Evolutionary conservation across 2,888 invertebrate genomes (phyloP).

Genomic region (Pterostichus madidus): DNA sequence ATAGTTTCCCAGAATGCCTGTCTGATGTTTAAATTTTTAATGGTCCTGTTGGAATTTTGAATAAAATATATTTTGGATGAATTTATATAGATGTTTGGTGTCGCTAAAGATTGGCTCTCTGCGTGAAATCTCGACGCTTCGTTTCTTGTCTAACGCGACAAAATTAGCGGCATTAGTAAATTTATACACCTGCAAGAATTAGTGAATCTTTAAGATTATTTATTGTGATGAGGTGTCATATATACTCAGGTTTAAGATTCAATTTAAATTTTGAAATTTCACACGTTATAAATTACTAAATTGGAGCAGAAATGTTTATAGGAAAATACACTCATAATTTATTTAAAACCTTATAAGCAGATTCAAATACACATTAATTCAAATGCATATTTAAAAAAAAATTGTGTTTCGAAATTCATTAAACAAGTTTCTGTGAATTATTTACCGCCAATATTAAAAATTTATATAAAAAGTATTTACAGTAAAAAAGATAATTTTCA

Average conservation of each 20-base stretch:
- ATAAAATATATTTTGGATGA: slow-evolving; percentile 7
- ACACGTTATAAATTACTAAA: slow-evolving; percentile 2
- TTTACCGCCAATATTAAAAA: too few relatives aligned
- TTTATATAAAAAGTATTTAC: too few relatives aligned
- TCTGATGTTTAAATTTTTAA: slow-evolving; percentile 14
- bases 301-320: neutral
- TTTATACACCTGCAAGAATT: slow-evolving; percentile 1
- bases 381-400: too few relatives aligned
- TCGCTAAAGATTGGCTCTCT: neutral
- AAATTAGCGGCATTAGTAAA: neutral
- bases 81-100: slow-evolving; percentile 11
- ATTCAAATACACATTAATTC: too few relatives aligned
- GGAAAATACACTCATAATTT: too few relatives aligned
- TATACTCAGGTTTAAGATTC: neutral
- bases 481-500: too few relatives aligned
- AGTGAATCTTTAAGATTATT: slow-evolving; percentile 18
- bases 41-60: neutral
- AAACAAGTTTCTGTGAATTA: too few relatives aligned
- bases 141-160: neutral
- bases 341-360: too few relatives aligned
- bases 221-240: neutral
- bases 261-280: slow-evolving; percentile 5
- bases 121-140: slow-evolving; percentile 4
- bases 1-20: neutral
- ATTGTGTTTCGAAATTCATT: too few relatives aligned